Conservation (phyloP, 2,113 vertebrate genomes). For the Pomatorhinus ruficollis region DNA sequence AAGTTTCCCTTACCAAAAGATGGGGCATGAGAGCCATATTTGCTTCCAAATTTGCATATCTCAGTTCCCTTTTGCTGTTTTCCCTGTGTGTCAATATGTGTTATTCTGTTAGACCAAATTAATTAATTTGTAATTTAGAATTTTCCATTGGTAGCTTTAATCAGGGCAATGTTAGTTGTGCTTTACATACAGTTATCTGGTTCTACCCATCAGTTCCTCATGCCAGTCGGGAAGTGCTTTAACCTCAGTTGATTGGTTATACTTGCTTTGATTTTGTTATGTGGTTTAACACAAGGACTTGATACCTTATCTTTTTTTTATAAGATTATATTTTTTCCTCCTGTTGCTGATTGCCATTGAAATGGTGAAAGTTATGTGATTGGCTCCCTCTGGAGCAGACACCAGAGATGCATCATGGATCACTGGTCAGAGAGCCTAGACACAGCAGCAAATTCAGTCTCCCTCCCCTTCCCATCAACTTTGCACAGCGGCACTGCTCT, state of each 20-base stretch:
- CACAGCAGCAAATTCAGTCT: constrained; percentile 13
- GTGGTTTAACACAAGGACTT: not conserved
- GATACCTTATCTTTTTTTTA: not conserved
- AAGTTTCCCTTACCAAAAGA: not conserved
- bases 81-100: not conserved
- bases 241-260: not conserved
- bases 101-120: not conserved
- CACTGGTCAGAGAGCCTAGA: constrained; percentile 15
- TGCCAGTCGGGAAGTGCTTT: not conserved
- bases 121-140: not conserved
- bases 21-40: not conserved
- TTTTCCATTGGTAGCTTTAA: not conserved
- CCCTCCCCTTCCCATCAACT: not conserved
- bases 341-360: constrained; percentile 52
- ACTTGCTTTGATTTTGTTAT: constrained; percentile 35
- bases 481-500: not conserved
- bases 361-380: constrained; percentile 47
- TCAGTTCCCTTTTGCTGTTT: not conserved
- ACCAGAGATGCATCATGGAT: constrained; percentile 40
- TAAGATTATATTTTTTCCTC: constrained; percentile 32
- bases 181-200: not conserved
- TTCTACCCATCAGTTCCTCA: not conserved
- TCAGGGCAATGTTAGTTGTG: not conserved
- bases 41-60: not conserved
- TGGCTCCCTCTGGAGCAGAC: constrained; percentile 56